Conservation (phyloP, 2,888 invertebrate genomes). For the Julus scandinavius region DNA sequence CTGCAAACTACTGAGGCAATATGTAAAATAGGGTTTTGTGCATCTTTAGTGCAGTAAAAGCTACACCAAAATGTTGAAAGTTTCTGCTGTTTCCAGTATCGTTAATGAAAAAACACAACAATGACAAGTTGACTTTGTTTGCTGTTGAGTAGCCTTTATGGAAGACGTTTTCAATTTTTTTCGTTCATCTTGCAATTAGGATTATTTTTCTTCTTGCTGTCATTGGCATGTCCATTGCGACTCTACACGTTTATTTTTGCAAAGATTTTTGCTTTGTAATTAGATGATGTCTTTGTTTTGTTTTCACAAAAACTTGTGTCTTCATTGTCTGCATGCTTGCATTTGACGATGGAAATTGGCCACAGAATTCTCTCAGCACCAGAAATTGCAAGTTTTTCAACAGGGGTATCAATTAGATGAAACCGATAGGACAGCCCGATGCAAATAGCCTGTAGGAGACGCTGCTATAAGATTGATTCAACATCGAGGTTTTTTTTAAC, state of each 20-base stretch:
- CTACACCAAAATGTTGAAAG: too few species aligned
- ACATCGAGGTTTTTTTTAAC: neutral
- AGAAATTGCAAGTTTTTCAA: neutral
- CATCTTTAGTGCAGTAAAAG: too few species aligned
- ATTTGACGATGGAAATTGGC: too few species aligned
- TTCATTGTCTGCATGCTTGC: neutral
- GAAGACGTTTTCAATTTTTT: neutral
- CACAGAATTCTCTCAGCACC: neutral
- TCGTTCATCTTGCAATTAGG: neutral
- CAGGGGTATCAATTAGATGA: slow-evolving; percentile 15
- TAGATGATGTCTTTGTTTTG: neutral
- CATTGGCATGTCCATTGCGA: neutral
- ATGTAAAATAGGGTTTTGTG: too few species aligned
- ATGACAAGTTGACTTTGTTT: too few species aligned
- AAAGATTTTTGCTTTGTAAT: neutral
- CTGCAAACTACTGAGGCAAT: too few species aligned
- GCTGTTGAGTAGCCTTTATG: neutral
- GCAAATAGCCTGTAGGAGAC: slow-evolving; percentile 14
- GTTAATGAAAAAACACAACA: too few species aligned
- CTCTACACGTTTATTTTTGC: neutral
- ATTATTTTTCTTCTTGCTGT: neutral
- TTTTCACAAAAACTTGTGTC: neutral
- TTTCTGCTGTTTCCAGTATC: too few species aligned
- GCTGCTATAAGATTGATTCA: neutral
- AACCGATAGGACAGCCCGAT: neutral